phyloP scores from a whole-genome alignment of 2,113 vertebrate genomes.

The Brachirus orientalis region DNA sequence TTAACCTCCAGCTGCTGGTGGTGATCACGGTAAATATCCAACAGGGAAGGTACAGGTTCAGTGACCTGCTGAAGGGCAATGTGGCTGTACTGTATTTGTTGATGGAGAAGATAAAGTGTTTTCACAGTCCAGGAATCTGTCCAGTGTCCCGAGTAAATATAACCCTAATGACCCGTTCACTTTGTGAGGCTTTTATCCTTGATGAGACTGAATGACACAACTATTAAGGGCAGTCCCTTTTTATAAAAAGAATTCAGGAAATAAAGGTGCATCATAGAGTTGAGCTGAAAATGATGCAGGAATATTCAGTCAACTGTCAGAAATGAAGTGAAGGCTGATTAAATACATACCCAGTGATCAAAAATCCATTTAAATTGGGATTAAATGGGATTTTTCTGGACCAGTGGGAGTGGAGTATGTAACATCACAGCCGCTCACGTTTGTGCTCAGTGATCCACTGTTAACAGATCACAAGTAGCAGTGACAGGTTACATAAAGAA shows the following conservation, averaged over 20 bases:
- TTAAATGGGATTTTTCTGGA: too few relatives aligned
- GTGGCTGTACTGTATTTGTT: not conserved
- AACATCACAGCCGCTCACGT: constrained; percentile 28
- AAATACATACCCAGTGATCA: too few relatives aligned
- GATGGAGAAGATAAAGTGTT: not conserved
- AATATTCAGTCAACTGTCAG: too few relatives aligned
- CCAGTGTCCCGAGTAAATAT: not conserved
- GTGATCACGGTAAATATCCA: not conserved
- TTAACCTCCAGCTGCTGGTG: not conserved
- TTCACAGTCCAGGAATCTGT: not conserved
- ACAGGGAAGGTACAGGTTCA: constrained; percentile 20
- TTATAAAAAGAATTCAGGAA: too few relatives aligned
- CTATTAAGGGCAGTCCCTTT: too few relatives aligned
- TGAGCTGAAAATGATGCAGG: too few relatives aligned
- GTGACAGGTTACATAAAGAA: constrained; percentile 36
- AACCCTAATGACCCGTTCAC: not conserved
- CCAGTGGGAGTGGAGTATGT: constrained; percentile 1
- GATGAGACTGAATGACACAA: not conserved
- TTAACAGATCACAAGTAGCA: constrained; percentile 38
- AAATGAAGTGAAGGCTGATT: too few relatives aligned
- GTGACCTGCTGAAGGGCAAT: constrained; percentile 8
- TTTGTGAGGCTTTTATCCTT: not conserved
- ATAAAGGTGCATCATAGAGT: too few relatives aligned
- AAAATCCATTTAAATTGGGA: too few relatives aligned
- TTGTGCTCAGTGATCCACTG: constrained; percentile 22